Conservation (phyloP, 1,140 invertebrate genomes). For the Ooceraea biroi region DNA sequence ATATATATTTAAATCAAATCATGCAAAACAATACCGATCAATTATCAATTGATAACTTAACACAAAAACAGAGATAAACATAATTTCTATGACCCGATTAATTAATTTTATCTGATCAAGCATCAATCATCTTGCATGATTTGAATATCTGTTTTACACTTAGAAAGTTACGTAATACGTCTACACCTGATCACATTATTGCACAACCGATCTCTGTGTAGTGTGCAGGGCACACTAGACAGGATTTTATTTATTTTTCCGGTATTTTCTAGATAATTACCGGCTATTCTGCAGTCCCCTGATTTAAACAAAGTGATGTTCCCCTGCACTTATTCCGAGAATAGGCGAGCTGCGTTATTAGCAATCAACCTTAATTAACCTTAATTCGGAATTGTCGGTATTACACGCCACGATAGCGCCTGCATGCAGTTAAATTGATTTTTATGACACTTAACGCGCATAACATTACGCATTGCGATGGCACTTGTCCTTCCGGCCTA, state of each 20-base stretch:
- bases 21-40: conserved; percentile 11
- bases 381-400: conserved; percentile 52
- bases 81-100: not conserved
- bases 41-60: not conserved
- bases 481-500: conserved; percentile 25
- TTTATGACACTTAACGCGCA: conserved; percentile 34
- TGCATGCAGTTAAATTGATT: conserved; percentile 68
- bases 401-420: conserved; percentile 54
- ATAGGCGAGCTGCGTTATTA: not conserved
- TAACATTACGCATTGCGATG: not conserved
- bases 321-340: not conserved
- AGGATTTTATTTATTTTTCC: conserved; percentile 21
- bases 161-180: not conserved
- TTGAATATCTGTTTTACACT: conserved; percentile 22
- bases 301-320: not conserved
- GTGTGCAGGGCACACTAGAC: conserved; percentile 4
- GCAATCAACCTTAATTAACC: conserved; percentile 12
- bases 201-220: not conserved
- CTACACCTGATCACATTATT: conserved; percentile 22
- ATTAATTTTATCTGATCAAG: conserved; percentile 7
- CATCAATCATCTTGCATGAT: conserved; percentile 37
- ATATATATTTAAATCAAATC: conserved; percentile 13
- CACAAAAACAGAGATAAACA: not conserved
- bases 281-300: not conserved
- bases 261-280: not conserved